A percentile compares a stretch with the other conserved stretches of the same genome.
Evolutionary conservation across 2,797 vertebrate species (phyloP).

Genomic region (Avahi laniger): DNA sequence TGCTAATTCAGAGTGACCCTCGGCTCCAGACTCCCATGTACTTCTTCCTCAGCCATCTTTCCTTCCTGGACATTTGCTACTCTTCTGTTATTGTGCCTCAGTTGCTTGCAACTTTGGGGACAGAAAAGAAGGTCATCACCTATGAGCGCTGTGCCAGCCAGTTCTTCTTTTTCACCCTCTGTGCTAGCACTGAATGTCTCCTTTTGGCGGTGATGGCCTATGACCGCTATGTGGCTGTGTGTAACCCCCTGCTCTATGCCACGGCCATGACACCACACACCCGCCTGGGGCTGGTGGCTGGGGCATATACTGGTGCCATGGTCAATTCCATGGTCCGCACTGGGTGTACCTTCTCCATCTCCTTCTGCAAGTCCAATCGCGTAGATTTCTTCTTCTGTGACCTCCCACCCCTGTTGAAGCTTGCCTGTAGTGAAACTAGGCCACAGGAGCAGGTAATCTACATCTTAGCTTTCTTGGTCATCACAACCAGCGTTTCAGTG

Average conservation of each 20-base stretch:
- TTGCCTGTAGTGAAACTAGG: constrained; percentile 75
- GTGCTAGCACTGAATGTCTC: constrained; percentile 76
- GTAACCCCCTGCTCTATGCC: constrained; percentile 75
- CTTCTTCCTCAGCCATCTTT: constrained; percentile 78
- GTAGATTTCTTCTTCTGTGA: constrained; percentile 85
- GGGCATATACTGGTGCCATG: constrained; percentile 75
- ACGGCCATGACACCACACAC: constrained; percentile 67
- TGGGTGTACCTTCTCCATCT: constrained; percentile 76
- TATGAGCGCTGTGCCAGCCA: constrained; percentile 73
- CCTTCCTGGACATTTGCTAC: constrained; percentile 76
- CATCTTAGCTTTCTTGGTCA: constrained; percentile 68
- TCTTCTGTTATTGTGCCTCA: constrained; percentile 75
- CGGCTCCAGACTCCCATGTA: constrained; percentile 76
- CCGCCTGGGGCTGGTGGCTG: constrained; percentile 57
- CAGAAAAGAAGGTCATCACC: constrained; percentile 53
- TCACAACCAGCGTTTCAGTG: constrained; percentile 73
- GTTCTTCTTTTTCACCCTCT: constrained; percentile 83
- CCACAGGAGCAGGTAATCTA: constrained; percentile 71
- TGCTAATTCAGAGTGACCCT: constrained; percentile 54
- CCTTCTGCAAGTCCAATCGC: constrained; percentile 77
- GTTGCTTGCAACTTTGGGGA: constrained; percentile 68
- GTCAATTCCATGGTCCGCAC: constrained; percentile 76
- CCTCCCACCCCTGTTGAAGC: constrained; percentile 79
- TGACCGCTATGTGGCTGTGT: constrained; percentile 74
- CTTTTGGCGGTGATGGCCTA: constrained; percentile 80